phyloP scores from a whole-genome alignment of 2,888 invertebrate genomes.

The Fissipunctia ypsillon region DNA sequence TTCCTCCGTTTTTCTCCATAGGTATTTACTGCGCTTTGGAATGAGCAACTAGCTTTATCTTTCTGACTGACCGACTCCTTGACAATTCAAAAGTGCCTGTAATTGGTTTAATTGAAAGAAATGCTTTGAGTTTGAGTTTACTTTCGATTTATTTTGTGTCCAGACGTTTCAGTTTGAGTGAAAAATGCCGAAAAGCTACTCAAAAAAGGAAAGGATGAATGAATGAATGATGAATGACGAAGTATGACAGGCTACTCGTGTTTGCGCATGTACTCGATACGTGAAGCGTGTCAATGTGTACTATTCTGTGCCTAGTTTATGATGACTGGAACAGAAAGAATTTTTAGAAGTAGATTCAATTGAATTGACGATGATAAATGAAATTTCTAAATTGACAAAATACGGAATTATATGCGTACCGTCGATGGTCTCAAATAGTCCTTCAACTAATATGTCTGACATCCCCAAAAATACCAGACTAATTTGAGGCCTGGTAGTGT shows the following conservation, averaged over 20 bases:
- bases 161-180: too few species aligned
- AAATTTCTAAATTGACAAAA: not conserved
- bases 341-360: not conserved
- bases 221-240: too few species aligned
- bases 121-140: not conserved
- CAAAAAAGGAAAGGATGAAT: too few species aligned
- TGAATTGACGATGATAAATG: not conserved
- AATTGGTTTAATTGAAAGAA: not conserved
- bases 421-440: conserved; percentile 56
- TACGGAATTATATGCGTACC: conserved; percentile 3
- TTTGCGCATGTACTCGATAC: too few species aligned
- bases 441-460: conserved; percentile 37
- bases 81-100: too few species aligned
- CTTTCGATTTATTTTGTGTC: too few species aligned
- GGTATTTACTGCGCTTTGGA: too few species aligned
- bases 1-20: too few species aligned
- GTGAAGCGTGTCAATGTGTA: not conserved
- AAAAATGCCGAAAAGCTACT: too few species aligned
- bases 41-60: too few species aligned
- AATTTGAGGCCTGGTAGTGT: not conserved
- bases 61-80: too few species aligned
- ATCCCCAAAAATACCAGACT: conserved; percentile 56
- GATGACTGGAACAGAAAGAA: not conserved
- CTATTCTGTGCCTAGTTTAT: not conserved
- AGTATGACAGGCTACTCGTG: too few species aligned